A percentile compares a stretch with the other conserved stretches of the same genome.
These are phyloP conservation scores for Burhinus bistriatus DNA, from an alignment of 2,113 vertebrate species.

Conservation along the genomic window DNA sequence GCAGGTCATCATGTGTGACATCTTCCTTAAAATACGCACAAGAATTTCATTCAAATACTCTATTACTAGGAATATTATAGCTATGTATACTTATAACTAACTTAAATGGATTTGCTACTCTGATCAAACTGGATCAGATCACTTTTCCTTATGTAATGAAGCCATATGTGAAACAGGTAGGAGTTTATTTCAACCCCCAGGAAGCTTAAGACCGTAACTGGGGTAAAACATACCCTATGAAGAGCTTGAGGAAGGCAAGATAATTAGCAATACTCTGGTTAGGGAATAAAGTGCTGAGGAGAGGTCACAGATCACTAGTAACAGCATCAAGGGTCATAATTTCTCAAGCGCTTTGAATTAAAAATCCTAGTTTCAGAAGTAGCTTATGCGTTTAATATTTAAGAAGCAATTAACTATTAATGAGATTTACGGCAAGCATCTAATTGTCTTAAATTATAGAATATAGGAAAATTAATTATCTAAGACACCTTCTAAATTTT, in stretches of 20 bases:
- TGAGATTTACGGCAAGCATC: not conserved
- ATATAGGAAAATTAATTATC: not conserved
- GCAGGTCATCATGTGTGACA: not conserved
- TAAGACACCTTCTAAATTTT: not conserved
- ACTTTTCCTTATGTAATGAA: not conserved
- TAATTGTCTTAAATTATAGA: not conserved
- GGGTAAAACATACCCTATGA: not conserved
- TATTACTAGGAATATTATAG: not conserved
- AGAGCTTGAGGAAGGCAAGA: not conserved
- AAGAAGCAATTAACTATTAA: not conserved
- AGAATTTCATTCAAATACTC: not conserved
- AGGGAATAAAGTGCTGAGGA: not conserved
- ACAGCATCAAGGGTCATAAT: not conserved
- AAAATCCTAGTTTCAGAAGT: not conserved
- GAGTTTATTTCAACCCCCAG: not conserved
- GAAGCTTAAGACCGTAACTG: not conserved
- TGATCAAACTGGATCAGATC: not conserved
- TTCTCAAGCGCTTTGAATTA: not conserved
- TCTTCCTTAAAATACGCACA: not conserved
- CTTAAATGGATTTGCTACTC: not conserved
- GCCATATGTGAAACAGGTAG: fast-evolving
- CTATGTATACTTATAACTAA: not conserved
- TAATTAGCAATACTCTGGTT: not conserved
- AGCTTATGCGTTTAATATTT: not conserved
- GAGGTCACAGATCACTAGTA: not conserved